phyloP scores from a whole-genome alignment of 1,140 invertebrate genomes.

The Euglossa dilemma region DNA sequence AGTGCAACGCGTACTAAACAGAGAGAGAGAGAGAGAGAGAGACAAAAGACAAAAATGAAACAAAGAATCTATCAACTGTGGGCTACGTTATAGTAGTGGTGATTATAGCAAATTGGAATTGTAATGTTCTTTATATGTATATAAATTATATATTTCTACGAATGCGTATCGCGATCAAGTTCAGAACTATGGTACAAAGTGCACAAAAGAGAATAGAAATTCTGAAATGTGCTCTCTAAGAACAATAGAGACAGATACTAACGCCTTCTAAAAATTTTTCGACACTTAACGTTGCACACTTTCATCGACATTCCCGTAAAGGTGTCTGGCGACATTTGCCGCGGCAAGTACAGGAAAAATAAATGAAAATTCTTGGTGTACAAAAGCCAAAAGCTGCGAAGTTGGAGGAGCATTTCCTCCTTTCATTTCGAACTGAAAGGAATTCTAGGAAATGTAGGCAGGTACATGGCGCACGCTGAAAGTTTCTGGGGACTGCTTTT shows the following conservation, averaged over 20 bases:
- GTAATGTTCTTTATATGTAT: too few species aligned
- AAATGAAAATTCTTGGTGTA: slow-evolving; percentile 48
- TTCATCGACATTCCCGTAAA: slow-evolving; percentile 8
- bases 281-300: neutral
- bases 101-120: too few species aligned
- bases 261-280: neutral
- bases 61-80: too few species aligned
- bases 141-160: too few species aligned
- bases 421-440: slow-evolving; percentile 67
- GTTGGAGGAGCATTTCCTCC: slow-evolving; percentile 59
- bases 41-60: too few species aligned
- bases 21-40: too few species aligned
- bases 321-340: slow-evolving; percentile 11
- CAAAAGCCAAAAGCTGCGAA: slow-evolving; percentile 47
- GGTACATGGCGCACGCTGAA: slow-evolving; percentile 45
- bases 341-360: slow-evolving; percentile 33
- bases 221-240: neutral
- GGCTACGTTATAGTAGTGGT: too few species aligned
- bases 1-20: too few species aligned
- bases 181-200: neutral
- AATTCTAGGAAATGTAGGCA: slow-evolving; percentile 60
- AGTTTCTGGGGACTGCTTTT: slow-evolving; percentile 56
- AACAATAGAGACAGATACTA: neutral
- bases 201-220: neutral
- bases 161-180: neutral